phyloP scores from a whole-genome alignment of 2,888 invertebrate species.

The Netelia virgata region DNA sequence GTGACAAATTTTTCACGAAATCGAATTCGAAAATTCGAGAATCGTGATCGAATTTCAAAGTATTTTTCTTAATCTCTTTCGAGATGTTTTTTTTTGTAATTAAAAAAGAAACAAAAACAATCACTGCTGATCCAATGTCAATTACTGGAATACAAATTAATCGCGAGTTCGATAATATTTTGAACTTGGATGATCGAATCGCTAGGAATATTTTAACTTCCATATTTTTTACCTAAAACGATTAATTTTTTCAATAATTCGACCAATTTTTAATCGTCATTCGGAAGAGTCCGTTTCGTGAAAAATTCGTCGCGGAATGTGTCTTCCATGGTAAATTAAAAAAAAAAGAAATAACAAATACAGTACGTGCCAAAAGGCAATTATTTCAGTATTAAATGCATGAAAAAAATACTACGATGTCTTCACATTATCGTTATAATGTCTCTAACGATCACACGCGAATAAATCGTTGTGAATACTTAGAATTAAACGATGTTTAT shows the following conservation, averaged over 20 bases:
- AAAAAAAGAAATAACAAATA: no score
- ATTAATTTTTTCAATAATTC: neutral
- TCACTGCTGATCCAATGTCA: neutral
- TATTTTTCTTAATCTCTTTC: no score
- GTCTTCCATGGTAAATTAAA: neutral
- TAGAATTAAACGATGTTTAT: slow-evolving; percentile 13
- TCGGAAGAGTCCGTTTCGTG: neutral
- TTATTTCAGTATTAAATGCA: slow-evolving; percentile 11
- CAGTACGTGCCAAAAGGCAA: slow-evolving; percentile 2
- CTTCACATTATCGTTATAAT: neutral
- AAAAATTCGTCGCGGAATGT: slow-evolving; percentile 10
- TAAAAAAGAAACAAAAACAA: neutral
- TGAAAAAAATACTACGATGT: neutral
- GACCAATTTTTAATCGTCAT: neutral
- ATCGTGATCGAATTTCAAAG: neutral
- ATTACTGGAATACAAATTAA: no score
- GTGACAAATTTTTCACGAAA: slow-evolving; percentile 25
- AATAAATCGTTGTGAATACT: neutral
- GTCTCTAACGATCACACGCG: neutral
- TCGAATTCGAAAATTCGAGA: neutral
- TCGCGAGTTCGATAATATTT: no score
- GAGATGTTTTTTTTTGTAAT: no score
- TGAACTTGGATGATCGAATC: no score
- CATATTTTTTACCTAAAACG: no score
- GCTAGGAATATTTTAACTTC: no score